These are phyloP conservation scores for Diarsia mendica DNA, from an alignment of 2,888 invertebrate species.

Conservation along the genomic window DNA sequence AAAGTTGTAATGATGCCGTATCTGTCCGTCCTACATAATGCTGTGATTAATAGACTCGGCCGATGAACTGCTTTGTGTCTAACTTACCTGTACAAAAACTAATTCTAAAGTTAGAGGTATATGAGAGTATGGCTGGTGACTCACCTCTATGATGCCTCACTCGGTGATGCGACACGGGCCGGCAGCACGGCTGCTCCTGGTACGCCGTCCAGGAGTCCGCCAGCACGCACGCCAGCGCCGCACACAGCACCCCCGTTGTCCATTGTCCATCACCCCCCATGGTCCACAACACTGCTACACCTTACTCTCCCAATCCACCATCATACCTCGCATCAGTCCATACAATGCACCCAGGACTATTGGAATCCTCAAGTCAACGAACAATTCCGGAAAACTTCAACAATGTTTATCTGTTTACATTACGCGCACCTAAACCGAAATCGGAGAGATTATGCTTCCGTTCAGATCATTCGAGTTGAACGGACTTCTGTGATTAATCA, in stretches of 20 bases:
- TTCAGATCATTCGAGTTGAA: constrained; percentile 76
- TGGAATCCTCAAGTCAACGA: constrained; percentile 77
- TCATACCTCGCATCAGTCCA: constrained; percentile 71
- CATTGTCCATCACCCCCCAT: constrained; percentile 79
- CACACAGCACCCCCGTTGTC: constrained; percentile 81
- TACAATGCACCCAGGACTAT: constrained; percentile 72
- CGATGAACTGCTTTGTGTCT: constrained; percentile 68
- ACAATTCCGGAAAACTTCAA: constrained; percentile 82
- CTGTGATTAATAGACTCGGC: constrained; percentile 70
- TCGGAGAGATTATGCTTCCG: constrained; percentile 80
- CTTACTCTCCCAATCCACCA: constrained; percentile 69
- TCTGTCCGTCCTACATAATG: constrained; percentile 64
- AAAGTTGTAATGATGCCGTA: constrained; percentile 63
- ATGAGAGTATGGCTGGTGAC: constrained; percentile 63
- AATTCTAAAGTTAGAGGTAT: constrained; percentile 27
- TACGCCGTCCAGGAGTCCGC: constrained; percentile 92
- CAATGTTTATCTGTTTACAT: constrained; percentile 86
- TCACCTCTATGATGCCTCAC: constrained; percentile 92
- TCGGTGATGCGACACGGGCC: constrained; percentile 90
- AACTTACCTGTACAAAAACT: constrained; percentile 59
- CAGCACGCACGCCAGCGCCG: constrained; percentile 85
- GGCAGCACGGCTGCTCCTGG: constrained; percentile 92
- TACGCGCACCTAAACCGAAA: constrained; percentile 81
- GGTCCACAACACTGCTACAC: constrained; percentile 76
- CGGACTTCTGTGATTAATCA: constrained; percentile 84